These are phyloP conservation scores for Pocillopora grandis DNA, from an alignment of 92 coral and sea anemone species.

Conservation along the genomic window DNA sequence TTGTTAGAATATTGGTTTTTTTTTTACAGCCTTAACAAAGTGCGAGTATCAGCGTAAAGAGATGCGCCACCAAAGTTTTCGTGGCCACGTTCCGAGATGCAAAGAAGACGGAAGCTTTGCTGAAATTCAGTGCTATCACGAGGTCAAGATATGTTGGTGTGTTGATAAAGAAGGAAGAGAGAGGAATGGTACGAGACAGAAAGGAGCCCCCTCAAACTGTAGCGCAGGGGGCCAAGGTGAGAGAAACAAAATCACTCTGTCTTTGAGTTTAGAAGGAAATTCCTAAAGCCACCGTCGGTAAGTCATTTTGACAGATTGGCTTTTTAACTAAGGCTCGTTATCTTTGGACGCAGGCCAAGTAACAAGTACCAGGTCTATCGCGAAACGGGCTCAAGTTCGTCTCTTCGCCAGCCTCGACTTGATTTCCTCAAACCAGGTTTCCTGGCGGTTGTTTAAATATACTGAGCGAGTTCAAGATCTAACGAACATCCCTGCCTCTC, in stretches of 20 bases:
- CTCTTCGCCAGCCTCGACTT: no score
- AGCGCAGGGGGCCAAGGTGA: slow-evolving; percentile 34
- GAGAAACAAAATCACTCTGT: not conserved
- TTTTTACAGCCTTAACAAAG: slow-evolving; percentile 23
- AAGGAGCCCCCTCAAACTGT: slow-evolving; percentile 20
- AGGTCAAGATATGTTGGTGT: slow-evolving; percentile 40
- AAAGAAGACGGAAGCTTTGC: slow-evolving; percentile 39
- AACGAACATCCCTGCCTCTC: no score
- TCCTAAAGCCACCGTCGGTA: not conserved
- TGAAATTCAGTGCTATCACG: slow-evolving; percentile 31
- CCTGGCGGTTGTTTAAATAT: no score
- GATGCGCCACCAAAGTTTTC: not conserved
- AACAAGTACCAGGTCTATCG: no score
- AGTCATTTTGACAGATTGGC: no score
- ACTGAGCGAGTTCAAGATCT: no score
- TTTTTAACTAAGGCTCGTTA: no score
- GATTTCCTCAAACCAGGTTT: no score
- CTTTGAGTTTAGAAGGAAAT: not conserved
- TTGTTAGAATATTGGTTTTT: no score
- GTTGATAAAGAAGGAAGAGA: slow-evolving; percentile 59
- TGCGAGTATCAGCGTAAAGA: slow-evolving; percentile 19
- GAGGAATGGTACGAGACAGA: slow-evolving; percentile 51
- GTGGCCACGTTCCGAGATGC: slow-evolving; percentile 29
- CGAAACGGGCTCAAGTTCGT: no score
- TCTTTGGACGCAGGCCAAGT: no score